Conservation (phyloP, 1,140 invertebrate species). For the Trichomalopsis sarcophagae region DNA sequence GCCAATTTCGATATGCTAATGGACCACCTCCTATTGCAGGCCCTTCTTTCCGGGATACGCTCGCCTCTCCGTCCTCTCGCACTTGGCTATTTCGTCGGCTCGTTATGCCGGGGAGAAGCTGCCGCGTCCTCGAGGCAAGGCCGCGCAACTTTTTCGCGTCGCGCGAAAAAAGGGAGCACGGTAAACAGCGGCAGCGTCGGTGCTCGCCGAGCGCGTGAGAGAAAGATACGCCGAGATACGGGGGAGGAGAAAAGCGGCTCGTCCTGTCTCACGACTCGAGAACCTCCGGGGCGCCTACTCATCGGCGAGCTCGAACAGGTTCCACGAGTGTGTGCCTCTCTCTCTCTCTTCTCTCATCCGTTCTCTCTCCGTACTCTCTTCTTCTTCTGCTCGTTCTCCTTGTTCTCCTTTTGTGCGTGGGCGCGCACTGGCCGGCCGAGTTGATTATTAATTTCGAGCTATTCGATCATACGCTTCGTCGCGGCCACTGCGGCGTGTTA, state of each 20-base stretch:
- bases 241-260: not conserved
- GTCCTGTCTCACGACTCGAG: conserved; percentile 38
- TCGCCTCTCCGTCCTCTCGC: not conserved
- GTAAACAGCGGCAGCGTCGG: not conserved
- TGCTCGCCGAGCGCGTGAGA: not conserved
- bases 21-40: not conserved
- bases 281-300: conserved; percentile 29
- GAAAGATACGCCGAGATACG: not conserved
- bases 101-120: not conserved
- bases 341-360: not conserved
- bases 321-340: conserved; percentile 38
- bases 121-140: not conserved
- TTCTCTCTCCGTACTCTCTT: not conserved
- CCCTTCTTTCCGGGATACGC: not conserved
- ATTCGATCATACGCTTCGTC: not conserved
- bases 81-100: not conserved
- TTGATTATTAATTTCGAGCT: not conserved
- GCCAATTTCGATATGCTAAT: conserved; percentile 29
- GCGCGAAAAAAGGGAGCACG: not conserved
- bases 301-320: conserved; percentile 48
- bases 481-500: not conserved
- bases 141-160: not conserved
- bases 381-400: not conserved
- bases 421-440: not conserved
- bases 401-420: not conserved